Evolutionary conservation across 2,888 invertebrate genomes (phyloP).

Genomic region (Macrophya alboannulata): DNA sequence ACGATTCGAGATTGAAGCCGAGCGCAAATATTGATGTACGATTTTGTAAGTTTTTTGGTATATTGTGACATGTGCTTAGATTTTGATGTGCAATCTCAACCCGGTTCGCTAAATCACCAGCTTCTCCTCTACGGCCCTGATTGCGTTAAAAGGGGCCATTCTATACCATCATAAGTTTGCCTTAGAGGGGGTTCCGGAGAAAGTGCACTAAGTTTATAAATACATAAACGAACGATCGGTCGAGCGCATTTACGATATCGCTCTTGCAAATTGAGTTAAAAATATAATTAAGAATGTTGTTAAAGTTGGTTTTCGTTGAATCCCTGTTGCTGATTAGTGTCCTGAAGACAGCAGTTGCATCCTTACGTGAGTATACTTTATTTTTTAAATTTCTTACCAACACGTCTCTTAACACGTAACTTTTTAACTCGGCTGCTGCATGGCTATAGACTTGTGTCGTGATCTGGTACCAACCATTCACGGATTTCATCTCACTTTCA

Average conservation of each 20-base stretch:
- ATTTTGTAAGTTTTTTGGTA: neutral
- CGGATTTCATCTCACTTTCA: slow-evolving; percentile 73
- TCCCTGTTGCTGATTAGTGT: slow-evolving; percentile 24
- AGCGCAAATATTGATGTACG: neutral
- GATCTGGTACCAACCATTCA: neutral
- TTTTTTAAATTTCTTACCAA: neutral
- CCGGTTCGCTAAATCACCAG: neutral
- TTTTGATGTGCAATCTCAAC: neutral
- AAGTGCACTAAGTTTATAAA: slow-evolving; percentile 78
- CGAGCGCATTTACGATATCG: slow-evolving; percentile 75
- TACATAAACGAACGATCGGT: slow-evolving; percentile 72
- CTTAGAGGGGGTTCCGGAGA: slow-evolving; percentile 75
- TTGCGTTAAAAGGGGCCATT: slow-evolving; percentile 75
- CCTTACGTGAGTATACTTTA: slow-evolving; percentile 37
- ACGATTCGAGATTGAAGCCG: neutral
- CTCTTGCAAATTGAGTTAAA: slow-evolving; percentile 60
- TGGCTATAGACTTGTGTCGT: neutral
- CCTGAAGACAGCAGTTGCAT: neutral
- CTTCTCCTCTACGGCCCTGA: slow-evolving; percentile 74
- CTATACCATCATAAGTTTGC: slow-evolving; percentile 77
- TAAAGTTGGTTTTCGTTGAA: slow-evolving; percentile 13
- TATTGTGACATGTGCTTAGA: neutral
- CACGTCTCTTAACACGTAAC: neutral
- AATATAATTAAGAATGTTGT: neutral
- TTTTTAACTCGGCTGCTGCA: neutral